Evolutionary conservation across 2,888 invertebrate genomes (phyloP).

Genomic region (Cephus pygmeus): DNA sequence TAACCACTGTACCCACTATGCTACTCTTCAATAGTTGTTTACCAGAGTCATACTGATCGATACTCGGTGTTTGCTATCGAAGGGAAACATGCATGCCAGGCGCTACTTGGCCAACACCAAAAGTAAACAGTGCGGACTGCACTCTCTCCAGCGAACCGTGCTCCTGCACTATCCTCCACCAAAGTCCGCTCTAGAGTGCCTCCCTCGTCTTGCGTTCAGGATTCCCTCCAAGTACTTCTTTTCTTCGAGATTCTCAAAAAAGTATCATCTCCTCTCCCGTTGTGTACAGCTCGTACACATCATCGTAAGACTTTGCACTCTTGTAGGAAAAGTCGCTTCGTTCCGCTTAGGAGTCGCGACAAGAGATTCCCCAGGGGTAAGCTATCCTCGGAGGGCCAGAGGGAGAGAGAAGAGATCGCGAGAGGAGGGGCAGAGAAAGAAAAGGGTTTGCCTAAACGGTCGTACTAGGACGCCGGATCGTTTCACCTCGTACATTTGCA

Average conservation of each 20-base stretch:
- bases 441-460: constrained; percentile 47
- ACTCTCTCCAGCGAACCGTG: too few relatives aligned
- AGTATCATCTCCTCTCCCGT: too few relatives aligned
- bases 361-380: constrained; percentile 31
- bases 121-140: constrained; percentile 50
- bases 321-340: too few relatives aligned
- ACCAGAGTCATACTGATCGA: constrained; percentile 65
- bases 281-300: too few relatives aligned
- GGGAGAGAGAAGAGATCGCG: too few relatives aligned
- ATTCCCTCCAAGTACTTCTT: too few relatives aligned
- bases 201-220: too few relatives aligned
- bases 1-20: constrained; percentile 52
- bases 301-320: too few relatives aligned
- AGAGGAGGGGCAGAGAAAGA: not conserved
- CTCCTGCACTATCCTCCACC: too few relatives aligned
- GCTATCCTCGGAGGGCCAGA: constrained; percentile 32
- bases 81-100: constrained; percentile 60
- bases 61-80: constrained; percentile 64
- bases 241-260: too few relatives aligned
- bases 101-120: constrained; percentile 62
- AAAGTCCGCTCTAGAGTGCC: too few relatives aligned
- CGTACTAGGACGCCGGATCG: constrained; percentile 47
- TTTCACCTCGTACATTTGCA: constrained; percentile 54
- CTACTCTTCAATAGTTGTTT: constrained; percentile 64
- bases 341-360: too few relatives aligned